phyloP scores from a whole-genome alignment of 2,888 invertebrate genomes.

The Ferdinandea cuprea region DNA sequence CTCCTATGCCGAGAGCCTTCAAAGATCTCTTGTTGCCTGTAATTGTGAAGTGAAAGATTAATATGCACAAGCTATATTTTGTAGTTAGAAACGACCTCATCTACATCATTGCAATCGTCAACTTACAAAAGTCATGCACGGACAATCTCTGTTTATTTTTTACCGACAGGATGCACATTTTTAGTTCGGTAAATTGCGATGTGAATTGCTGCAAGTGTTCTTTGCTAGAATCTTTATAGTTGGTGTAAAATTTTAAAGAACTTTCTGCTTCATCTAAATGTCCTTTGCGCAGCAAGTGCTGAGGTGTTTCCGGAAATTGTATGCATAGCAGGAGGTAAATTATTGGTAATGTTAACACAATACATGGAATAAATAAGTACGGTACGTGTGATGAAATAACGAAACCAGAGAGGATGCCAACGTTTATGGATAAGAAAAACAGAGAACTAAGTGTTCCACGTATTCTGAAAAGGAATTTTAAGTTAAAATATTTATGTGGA shows the following conservation, averaged over 20 bases:
- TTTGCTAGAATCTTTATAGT: conserved; percentile 75
- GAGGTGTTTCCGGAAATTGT: conserved; percentile 80
- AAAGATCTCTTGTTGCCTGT: conserved; percentile 78
- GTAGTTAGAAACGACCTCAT: neutral
- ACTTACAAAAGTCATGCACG: conserved; percentile 79
- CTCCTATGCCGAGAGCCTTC: conserved; percentile 77
- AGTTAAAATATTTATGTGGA: no score
- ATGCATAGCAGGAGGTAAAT: conserved; percentile 76
- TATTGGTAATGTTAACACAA: conserved; percentile 78
- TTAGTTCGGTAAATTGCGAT: conserved; percentile 77
- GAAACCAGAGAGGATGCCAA: conserved; percentile 79
- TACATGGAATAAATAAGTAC: conserved; percentile 79
- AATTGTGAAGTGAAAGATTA: conserved; percentile 20
- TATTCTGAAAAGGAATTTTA: conserved; percentile 76
- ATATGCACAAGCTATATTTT: no score
- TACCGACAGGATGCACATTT: conserved; percentile 75
- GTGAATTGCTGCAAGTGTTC: conserved; percentile 75
- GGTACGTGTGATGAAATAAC: conserved; percentile 78
- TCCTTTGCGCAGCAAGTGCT: conserved; percentile 77
- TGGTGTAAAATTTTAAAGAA: conserved; percentile 79
- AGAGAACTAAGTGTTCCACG: conserved; percentile 80
- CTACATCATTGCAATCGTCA: no score
- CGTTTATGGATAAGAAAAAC: conserved; percentile 79
- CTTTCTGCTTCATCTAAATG: conserved; percentile 77
- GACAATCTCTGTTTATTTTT: conserved; percentile 56